Evolutionary conservation across 2,888 invertebrate genomes (phyloP), one percentile per base, ranked within the genome.

Genomic region (Hyles lineata): DNA sequence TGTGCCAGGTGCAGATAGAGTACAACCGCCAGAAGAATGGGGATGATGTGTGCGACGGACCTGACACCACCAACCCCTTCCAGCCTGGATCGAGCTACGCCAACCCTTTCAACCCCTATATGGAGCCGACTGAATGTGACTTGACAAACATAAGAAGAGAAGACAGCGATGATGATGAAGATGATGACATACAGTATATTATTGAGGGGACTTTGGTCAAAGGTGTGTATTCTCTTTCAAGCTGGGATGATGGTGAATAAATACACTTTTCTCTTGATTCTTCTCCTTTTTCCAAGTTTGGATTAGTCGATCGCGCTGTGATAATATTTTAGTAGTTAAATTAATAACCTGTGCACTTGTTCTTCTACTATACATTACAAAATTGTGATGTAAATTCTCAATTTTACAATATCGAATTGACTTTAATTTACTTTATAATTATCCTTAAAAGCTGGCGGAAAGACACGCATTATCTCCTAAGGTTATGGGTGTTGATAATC

Each of bases 131-230:
- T 1, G 73, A 76, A 62, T n/a, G 58, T 3, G 75, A 58, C n/a
- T 5, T 76, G 21, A 72, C 74, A 6, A 76, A 74, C 1, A 32
- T 72, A 5, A 43, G 19, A 9, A n/a, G 15, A 1, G 43, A 58
- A 21, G 50, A 63, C 21, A 43, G 61, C 9, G 71, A 72, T 7
- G 80, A 74, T 19, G 76, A 73, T 9, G 79, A 77, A 35, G 8
- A 43, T 1, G 43, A 43, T 2, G 78, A 73, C 8, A 78, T 76
- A 6, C 77, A 76, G 35, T 79, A 84, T 5, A 90, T 79, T 78
- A 89, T 82, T 84, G 91, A 85, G 71, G 85, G 86, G 17, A 81
- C 87, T 17, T 82, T 92, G 52, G 86, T 89, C 1, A 90, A 88
- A 86, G 92, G 92, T 92, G 75, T 23, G 55, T 19, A 52, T 5